Conservation (phyloP, 2,113 vertebrate species). For the Tragelaphus buxtoni region DNA sequence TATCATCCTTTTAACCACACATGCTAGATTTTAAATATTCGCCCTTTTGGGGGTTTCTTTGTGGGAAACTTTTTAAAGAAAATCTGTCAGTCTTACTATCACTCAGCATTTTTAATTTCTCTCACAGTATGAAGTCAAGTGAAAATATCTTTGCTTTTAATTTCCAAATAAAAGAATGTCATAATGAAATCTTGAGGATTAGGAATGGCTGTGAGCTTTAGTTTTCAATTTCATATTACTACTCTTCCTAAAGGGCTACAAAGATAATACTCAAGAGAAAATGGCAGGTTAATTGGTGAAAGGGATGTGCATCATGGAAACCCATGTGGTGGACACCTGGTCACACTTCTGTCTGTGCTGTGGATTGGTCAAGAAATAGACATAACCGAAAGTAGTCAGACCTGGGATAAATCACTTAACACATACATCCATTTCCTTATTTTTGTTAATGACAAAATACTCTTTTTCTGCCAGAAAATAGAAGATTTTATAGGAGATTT, state of each 20-base stretch:
- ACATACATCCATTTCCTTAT: not conserved
- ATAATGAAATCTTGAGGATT: not conserved
- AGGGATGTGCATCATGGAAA: not conserved
- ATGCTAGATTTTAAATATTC: not conserved
- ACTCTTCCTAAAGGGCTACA: not conserved
- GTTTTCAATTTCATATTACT: not conserved
- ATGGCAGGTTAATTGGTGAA: not conserved
- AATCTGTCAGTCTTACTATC: not conserved
- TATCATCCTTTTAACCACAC: not conserved
- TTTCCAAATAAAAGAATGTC: not conserved
- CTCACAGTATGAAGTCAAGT: not conserved
- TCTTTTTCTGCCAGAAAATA: not conserved
- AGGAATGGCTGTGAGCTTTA: not conserved
- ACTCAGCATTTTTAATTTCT: not conserved
- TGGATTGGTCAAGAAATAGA: not conserved
- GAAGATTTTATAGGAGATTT: constrained; percentile 18
- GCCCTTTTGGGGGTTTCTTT: not conserved
- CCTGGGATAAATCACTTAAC: constrained; percentile 33
- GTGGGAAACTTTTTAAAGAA: not conserved
- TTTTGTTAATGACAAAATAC: constrained; percentile 33
- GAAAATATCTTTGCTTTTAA: not conserved
- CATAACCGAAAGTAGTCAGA: not conserved
- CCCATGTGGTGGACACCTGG: too few relatives aligned
- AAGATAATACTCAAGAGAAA: not conserved
- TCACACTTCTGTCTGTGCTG: not conserved